Conservation (phyloP, 1,140 invertebrate genomes). For the Mercenaria mercenaria region DNA sequence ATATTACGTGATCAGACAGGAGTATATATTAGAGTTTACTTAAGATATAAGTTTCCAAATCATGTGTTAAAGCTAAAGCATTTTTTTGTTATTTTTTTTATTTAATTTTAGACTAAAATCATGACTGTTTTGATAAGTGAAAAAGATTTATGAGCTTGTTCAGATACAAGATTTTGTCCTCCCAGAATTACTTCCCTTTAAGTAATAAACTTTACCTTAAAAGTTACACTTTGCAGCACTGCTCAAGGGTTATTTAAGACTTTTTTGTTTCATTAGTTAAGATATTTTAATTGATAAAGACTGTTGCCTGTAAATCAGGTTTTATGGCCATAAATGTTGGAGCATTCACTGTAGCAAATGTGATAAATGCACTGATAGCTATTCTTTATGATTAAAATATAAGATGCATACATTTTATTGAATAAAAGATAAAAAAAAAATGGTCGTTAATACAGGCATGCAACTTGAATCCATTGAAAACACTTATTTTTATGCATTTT, state of each 20-base stretch:
- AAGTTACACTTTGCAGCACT: not conserved
- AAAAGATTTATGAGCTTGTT: no score
- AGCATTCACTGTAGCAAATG: not conserved
- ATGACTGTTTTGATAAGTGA: no score
- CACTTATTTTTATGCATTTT: conserved; percentile 14
- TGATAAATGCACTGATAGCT: conserved; percentile 7
- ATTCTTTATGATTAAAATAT: not conserved
- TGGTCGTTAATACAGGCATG: not conserved
- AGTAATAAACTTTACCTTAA: no score
- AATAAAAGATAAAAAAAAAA: not conserved
- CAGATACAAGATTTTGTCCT: no score
- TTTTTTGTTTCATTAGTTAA: not conserved
- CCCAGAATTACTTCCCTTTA: not conserved
- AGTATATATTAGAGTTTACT: no score
- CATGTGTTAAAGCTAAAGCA: no score
- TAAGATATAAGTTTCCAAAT: no score
- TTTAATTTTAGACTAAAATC: no score
- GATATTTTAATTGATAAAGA: conserved; percentile 20
- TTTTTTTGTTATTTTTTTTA: no score
- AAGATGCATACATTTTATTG: not conserved
- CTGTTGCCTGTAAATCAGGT: not conserved
- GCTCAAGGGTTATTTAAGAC: not conserved
- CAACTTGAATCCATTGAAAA: conserved; percentile 8
- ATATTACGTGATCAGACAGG: no score
- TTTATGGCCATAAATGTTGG: not conserved